Base-by-base conservation (phyloP, 2,113 vertebrate species). In the Apus apus region DNA sequence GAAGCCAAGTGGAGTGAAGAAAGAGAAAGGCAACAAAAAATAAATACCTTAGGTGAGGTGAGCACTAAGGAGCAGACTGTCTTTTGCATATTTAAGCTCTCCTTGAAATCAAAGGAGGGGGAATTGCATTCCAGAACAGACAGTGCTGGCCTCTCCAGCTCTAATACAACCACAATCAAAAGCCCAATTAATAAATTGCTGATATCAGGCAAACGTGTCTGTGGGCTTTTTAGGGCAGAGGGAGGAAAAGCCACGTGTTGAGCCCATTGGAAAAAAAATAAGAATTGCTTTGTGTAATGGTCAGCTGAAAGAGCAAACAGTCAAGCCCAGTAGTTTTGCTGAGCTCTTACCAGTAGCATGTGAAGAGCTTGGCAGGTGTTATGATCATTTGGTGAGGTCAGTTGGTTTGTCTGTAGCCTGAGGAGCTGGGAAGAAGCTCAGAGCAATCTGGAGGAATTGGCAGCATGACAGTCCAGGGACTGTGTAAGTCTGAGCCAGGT, bases 291-390 rank as follows among this genome's bases (percentile, higher is more conserved):
- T 68, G 89, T 71, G 85, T 67, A 50, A 68, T 3, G 67, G 54
- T 89, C 58, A 68, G 58, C 93, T 95, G 86, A 65, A 90, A 95
- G 95, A 94, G 71, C 85, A 83, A 74, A 65, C 36, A 89, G 70
- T 81, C 12, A 74, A 94, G 76, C 46, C 56, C 61, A 38, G 75
- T 73, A 67, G 46, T 74, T 94, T 93, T 78, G 83, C 82, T 95
- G 53, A 27, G 92, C 77, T 92, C 88, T 43, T 87, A 45, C 46
- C 62, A 19, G 14, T 30, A n/a, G 84, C 8, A 13, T 1, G 3
- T 32, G 62, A 21, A 10, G n/a, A 38, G 60, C 12, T 2, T 36
- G 73, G 16, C 22, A 71, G 61, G 85, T 68, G 76, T 14, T 74
- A 2, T 0, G 29, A 13, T 68, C 40, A 3, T 67, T 56, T 53